Evolutionary conservation across 2,888 invertebrate species (phyloP).

Genomic region (Pherbina coryleti): DNA sequence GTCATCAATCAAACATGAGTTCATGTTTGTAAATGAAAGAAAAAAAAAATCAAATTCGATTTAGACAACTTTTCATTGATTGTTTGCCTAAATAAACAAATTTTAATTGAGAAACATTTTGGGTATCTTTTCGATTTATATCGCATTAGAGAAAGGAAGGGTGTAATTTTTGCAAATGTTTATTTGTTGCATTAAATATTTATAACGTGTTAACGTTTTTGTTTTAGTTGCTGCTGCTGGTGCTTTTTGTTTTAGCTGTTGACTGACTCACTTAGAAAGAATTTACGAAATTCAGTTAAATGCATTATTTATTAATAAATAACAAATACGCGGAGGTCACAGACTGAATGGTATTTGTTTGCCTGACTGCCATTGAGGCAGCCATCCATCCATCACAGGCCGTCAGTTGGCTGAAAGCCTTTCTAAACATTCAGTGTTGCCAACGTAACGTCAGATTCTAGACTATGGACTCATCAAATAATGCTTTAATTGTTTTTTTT

Average conservation of each 20-base stretch:
- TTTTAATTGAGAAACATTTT: neutral
- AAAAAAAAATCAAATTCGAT: neutral
- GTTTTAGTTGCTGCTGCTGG: neutral
- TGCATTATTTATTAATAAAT: constrained; percentile 24
- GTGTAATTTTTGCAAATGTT: neutral
- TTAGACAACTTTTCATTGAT: neutral
- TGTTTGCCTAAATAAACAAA: neutral
- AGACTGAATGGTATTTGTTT: neutral
- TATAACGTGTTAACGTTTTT: neutral
- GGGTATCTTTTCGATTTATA: neutral
- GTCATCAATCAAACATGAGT: too few species aligned
- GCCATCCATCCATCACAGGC: neutral
- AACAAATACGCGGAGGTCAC: constrained; percentile 17
- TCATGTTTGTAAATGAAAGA: too few species aligned
- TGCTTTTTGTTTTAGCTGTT: neutral
- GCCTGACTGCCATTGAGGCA: neutral
- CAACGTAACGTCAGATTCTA: neutral
- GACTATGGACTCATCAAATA: too few species aligned
- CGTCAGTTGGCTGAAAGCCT: neutral
- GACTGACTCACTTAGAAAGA: constrained; percentile 20
- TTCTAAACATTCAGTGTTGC: neutral
- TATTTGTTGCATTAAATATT: neutral
- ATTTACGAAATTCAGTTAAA: constrained; percentile 1
- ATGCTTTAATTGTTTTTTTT: neutral
- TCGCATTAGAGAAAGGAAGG: neutral